Base-by-base conservation (phyloP, 2,113 vertebrate species). In the Galeopterus variegatus region DNA sequence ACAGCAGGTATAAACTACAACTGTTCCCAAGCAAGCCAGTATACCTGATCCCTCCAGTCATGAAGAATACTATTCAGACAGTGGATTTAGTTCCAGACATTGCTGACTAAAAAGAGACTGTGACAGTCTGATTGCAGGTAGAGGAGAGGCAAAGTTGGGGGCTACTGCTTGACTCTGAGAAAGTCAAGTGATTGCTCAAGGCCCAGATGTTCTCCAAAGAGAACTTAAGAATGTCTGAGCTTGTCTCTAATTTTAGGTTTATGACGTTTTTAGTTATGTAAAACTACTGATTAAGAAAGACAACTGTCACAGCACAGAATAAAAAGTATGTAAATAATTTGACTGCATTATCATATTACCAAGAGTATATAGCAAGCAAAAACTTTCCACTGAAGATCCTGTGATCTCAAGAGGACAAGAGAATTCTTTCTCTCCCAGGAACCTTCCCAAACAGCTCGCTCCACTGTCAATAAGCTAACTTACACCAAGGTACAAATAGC, bases 261-360 rank as follows among this genome's bases (percentile, higher is more conserved):
- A 87, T 45, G 12, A 58, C 92, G 19, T 69, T 93, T 94, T 96
- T 76, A 80, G 97, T 92, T 97, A 95, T 92, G 75, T 87, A 80
- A 90, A 96, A 85, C 28, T 84, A 93, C 48, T 98, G 79, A 96
- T 92, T 92, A 97, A 95, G 48, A 98, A 97, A 97, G 52, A 93
- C 73, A 97, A 90, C 77, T 89, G 82, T 97, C 87, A 95, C 17
- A 93, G 69, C 26, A 96, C 36, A n/a, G 90, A 96, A 96, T 96
- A 80, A 96, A 85, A 97, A 70, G 8, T 65, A 80, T 85, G n/a
- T 90, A 87, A 97, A 93, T 18, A 96, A 83, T 79, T 70, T 58
- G 41, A 88, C 33, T 89, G 6, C 5, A 87, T 91, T 89, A 86
- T 85, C 69, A 94, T 96, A 93, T 94, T 93, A 91, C 52, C 24